Conservation (phyloP, 2,888 invertebrate species). For the Aphidoletes aphidimyza region DNA sequence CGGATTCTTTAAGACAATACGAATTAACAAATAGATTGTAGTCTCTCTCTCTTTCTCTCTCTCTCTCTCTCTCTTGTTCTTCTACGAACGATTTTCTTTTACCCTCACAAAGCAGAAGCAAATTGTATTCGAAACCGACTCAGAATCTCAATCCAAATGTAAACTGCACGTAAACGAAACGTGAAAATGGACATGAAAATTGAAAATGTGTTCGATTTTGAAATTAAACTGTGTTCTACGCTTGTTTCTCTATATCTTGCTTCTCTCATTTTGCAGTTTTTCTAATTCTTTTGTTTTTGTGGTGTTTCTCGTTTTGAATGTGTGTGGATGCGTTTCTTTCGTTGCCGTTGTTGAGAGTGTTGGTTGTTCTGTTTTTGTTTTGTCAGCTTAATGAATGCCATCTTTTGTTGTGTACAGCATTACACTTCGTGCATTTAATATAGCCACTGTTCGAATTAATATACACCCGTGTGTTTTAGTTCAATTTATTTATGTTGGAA, state of each 20-base stretch:
- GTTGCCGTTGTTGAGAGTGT: background rate
- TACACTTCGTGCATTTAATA: constrained; percentile 24
- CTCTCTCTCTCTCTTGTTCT: background rate
- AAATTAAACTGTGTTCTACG: background rate
- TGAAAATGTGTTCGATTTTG: background rate
- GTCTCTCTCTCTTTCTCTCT: background rate
- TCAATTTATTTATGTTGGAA: background rate
- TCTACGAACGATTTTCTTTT: background rate
- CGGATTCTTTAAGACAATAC: background rate
- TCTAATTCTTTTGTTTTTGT: too few relatives aligned
- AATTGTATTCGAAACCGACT: background rate
- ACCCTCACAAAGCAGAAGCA: background rate
- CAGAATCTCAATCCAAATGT: too few relatives aligned
- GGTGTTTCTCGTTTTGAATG: background rate
- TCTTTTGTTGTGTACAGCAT: constrained; percentile 11
- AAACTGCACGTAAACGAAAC: background rate
- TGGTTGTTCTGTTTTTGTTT: too few relatives aligned
- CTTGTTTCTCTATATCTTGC: background rate
- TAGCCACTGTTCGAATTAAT: constrained; percentile 13
- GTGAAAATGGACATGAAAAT: background rate
- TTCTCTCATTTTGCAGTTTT: background rate
- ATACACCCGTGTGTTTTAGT: constrained; percentile 11
- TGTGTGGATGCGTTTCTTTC: background rate
- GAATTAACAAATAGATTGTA: constrained; percentile 10
- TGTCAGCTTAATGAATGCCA: background rate